phyloP scores from a whole-genome alignment of 2,888 invertebrate genomes.

The Phyllotreta cruciferae region DNA sequence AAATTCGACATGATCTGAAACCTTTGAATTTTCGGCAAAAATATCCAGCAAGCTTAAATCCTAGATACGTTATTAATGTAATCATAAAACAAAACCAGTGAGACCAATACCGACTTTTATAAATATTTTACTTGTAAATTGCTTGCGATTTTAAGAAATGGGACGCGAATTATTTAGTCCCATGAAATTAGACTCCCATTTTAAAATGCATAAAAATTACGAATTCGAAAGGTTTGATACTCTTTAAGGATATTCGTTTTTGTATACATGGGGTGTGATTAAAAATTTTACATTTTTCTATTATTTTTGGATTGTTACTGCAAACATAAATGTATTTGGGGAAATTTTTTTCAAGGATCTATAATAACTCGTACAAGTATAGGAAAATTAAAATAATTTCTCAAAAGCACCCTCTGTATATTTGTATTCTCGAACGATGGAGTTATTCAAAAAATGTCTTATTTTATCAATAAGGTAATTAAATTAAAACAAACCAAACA shows the following conservation, averaged over 20 bases:
- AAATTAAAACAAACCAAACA: no score
- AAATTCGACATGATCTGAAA: constrained; percentile 1
- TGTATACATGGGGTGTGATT: not conserved
- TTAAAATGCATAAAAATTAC: constrained; percentile 6
- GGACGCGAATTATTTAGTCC: constrained; percentile 22
- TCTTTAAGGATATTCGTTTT: not conserved
- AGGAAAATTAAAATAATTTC: no score
- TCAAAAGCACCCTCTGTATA: no score
- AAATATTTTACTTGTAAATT: constrained; percentile 52
- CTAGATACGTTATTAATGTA: constrained; percentile 27
- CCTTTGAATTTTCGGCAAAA: constrained; percentile 12
- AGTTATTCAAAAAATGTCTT: no score
- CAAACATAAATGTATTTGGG: no score
- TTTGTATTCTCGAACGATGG: no score
- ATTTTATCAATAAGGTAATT: no score
- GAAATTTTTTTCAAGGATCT: no score
- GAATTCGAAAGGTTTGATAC: constrained; percentile 5
- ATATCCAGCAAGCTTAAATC: not conserved
- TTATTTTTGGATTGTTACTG: no score
- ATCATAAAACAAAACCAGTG: constrained; percentile 50
- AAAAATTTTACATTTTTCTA: no score
- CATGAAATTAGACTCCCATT: constrained; percentile 25
- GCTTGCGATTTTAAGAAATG: constrained; percentile 42
- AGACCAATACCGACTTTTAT: constrained; percentile 57
- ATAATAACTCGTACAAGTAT: no score